A percentile compares a stretch with the other conserved stretches of the same genome.
Evolutionary conservation across 2,888 invertebrate genomes (phyloP).

Genomic region (Dioctria rufipes): DNA sequence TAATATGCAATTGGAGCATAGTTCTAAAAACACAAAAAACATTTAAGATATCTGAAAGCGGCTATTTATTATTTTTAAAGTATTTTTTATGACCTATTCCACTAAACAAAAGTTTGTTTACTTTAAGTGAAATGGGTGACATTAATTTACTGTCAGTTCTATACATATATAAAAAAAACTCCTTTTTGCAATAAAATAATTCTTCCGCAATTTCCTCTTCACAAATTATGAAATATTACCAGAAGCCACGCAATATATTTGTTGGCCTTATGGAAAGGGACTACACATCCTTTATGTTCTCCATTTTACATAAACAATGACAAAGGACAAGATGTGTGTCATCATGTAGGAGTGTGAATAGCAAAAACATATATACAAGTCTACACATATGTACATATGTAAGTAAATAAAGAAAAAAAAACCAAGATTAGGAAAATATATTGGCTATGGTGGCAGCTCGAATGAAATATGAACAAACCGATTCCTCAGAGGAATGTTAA

Average conservation of each 20-base stretch:
- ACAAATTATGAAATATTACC: slow-evolving; percentile 30
- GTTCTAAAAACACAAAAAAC: too few relatives aligned
- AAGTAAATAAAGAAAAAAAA: neutral
- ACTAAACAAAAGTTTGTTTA: too few relatives aligned
- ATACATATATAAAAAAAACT: too few relatives aligned
- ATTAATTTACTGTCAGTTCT: too few relatives aligned
- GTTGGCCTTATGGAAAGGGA: neutral
- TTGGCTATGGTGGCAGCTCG: slow-evolving; percentile 19
- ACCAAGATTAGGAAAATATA: slow-evolving; percentile 37
- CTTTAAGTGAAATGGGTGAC: too few relatives aligned
- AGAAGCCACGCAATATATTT: slow-evolving; percentile 15
- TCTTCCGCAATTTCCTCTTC: slow-evolving; percentile 16
- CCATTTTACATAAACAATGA: slow-evolving; percentile 31
- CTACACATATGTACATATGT: too few relatives aligned
- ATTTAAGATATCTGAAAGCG: too few relatives aligned
- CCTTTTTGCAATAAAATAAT: slow-evolving; percentile 12
- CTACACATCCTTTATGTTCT: slow-evolving; percentile 13
- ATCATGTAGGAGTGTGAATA: neutral
- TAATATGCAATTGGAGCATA: too few relatives aligned
- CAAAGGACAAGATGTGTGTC: slow-evolving; percentile 39
- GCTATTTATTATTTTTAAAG: too few relatives aligned
- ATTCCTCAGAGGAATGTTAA: slow-evolving; percentile 22
- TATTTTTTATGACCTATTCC: too few relatives aligned
- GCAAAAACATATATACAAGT: neutral
- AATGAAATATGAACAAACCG: slow-evolving; percentile 36